Base-by-base conservation (phyloP, 1,140 invertebrate genomes). In the Formica selysi region DNA sequence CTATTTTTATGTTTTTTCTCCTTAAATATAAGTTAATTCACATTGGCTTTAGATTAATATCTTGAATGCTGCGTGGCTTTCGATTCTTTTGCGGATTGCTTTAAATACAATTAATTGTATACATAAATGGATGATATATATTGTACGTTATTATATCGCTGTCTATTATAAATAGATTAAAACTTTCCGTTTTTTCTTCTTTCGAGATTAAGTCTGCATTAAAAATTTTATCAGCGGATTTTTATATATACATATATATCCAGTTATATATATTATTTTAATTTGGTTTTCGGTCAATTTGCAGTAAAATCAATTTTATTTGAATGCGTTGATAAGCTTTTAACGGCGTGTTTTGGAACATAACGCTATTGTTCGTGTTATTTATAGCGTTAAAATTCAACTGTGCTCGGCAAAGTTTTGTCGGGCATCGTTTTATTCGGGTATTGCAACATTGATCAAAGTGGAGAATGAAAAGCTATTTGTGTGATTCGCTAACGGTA, bases 331-430 rank as follows among this genome's bases (percentile, higher is more conserved):
- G 38, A 6, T 32, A 57, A 62, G 36, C 57, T 76, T 64, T 64
- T 76, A 76, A 76, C 38, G 5, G 5, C 11, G 4, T n/a, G 10
- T 44, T 76, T 76, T 64, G 16, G 26, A 76, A 64, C 38, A 76
- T 76, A 32, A 59, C 16, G 1, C 16, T 64, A 76, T 64, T 76
- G 57, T 76, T 57, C 51, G 64, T 38, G 36, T 62, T 76, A 76
- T 76, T 76, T 76, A 76, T 76, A 76, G 36, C 32, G 10, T 76
- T 51, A 73, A 74, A 74, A 57, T 76, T 76, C 36, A 76, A 76
- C 54, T 61, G 54, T 76, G 54, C 54, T 59, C 54, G 8, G 22
- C n/a, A 62, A 6, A 54, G 3, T 57, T 76, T 11, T 61, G 36
- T 76, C 13, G 36, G 26, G 29, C 48, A 36, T 32, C 2, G 19